Conservation (phyloP, 2,797 vertebrate genomes). For the Gila robusta region DNA sequence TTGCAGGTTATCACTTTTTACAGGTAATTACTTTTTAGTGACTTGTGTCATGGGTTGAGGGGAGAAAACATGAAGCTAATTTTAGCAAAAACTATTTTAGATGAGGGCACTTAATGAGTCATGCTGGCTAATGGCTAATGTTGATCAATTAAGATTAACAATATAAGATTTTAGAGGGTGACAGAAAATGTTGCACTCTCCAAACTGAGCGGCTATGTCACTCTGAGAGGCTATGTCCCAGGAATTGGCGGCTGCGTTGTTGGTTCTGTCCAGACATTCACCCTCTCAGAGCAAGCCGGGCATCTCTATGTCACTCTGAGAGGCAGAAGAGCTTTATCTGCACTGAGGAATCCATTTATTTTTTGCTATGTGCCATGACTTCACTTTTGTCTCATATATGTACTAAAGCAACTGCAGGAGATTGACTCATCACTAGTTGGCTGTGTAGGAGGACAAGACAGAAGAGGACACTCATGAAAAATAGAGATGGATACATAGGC, state of each 20-base stretch:
- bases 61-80: neutral
- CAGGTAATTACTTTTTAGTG: neutral
- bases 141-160: neutral
- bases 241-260: neutral
- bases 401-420: constrained; percentile 45
- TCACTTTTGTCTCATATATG: constrained; percentile 33
- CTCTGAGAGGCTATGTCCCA: neutral
- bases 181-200: constrained; percentile 5
- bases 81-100: neutral
- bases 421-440: constrained; percentile 53
- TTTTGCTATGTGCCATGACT: constrained; percentile 24
- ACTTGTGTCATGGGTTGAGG: neutral
- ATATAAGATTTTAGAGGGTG: neutral
- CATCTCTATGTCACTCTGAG: neutral
- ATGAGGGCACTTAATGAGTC: neutral
- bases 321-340: neutral
- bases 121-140: neutral
- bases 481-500: constrained; percentile 10
- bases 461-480: constrained; percentile 33
- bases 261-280: neutral
- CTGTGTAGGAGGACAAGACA: constrained; percentile 56
- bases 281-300: neutral
- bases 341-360: neutral
- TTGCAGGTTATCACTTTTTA: neutral
- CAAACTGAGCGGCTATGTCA: neutral